Evolutionary conservation across 2,113 vertebrate genomes (phyloP), one percentile per base, ranked within the genome.

Genomic region (Seriola aureovittata): DNA sequence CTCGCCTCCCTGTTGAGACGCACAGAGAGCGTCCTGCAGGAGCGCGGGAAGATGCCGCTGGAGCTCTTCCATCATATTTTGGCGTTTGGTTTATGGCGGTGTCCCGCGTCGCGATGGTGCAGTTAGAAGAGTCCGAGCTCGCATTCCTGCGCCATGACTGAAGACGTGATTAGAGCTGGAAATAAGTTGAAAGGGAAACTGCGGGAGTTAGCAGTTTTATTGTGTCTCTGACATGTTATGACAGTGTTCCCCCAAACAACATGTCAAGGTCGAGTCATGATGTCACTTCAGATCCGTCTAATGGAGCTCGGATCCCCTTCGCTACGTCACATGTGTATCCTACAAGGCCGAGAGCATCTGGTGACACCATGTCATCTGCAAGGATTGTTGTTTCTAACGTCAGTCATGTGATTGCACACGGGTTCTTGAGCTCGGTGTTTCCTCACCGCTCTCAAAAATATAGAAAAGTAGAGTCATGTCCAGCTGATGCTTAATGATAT

Each of bases 221-320:
- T 72, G 78, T 69, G 78, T 89, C 50, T 48, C 63, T 87, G 87
- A 89, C 81, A 79, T 86, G 85, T 89, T 92, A 77, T 89, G 90
- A 88, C 89, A 92, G 78, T 1, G 72, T 72, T 85, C 54, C 54
- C 70, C 65, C 77, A 89, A 91, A 90, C 88, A 85, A 36, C 0
- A 25, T 55, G 79, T 85, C 60, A 55, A 32, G 52, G 75, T 58
- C 40, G 57, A 59, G 25, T 50, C 57, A 48, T 88, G 75, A 86
- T 74, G 76, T 76, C 82, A 85, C 17, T 3, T 38, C 57, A 23
- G 8, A 52, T 50, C 40, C 23, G 38, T 32, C 66, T 69, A 55
- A 71, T 4, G 25, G 55, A 10, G 16, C 36, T 59, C 40, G 32
- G 63, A 71, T 74, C 62, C 40, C 23, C 21, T 29, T 29, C 25